These are phyloP conservation scores for Microctenopoma steveboyesi DNA, from an alignment of 2,797 vertebrate species.

Conservation along the genomic window DNA sequence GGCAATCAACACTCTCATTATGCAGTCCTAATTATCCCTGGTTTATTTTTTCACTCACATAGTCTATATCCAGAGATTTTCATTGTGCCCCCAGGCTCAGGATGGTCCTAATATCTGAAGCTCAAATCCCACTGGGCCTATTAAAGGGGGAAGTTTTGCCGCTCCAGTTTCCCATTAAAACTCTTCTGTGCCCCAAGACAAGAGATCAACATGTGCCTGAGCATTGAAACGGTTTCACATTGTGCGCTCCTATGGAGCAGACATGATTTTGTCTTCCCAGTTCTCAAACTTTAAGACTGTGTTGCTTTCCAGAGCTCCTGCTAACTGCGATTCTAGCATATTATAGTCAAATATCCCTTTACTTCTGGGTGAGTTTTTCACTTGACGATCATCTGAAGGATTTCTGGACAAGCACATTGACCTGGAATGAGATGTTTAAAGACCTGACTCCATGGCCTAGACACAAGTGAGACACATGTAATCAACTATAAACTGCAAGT, in stretches of 20 bases:
- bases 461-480: background rate
- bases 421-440: background rate
- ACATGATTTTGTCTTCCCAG: background rate
- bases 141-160: conserved; percentile 56
- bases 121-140: conserved; percentile 57
- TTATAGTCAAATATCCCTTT: too few relatives aligned
- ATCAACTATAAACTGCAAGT: background rate
- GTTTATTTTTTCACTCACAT: conserved; percentile 42
- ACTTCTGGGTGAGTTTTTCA: too few relatives aligned
- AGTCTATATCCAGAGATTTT: conserved; percentile 50
- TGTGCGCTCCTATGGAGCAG: background rate
- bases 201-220: conserved; percentile 41
- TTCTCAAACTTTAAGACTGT: background rate
- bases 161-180: conserved; percentile 71
- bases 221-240: conserved; percentile 18
- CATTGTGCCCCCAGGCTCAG: conserved; percentile 58
- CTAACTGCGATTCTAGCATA: too few relatives aligned
- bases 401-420: too few relatives aligned
- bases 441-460: background rate
- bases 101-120: conserved; percentile 60
- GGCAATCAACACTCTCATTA: conserved; percentile 19
- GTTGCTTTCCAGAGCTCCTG: too few relatives aligned
- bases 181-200: conserved; percentile 40
- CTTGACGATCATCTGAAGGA: too few relatives aligned
- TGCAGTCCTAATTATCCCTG: conserved; percentile 46